Conservation (phyloP, 2,888 invertebrate genomes). For the Mythimna pallens region DNA sequence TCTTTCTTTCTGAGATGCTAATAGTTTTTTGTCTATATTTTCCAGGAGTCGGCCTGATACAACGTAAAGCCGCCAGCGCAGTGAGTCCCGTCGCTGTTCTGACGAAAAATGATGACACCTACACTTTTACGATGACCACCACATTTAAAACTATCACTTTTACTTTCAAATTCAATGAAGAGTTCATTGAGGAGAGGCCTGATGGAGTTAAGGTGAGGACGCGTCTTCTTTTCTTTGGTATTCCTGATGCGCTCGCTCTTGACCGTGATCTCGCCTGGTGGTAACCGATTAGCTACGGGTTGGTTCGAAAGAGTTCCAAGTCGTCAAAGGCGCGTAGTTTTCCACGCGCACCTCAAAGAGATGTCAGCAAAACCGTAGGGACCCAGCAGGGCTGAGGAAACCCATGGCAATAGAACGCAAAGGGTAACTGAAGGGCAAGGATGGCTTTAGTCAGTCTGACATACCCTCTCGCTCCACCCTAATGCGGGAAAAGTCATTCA, state of each 20-base stretch:
- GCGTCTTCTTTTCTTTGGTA: neutral
- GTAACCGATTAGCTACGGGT: too few species aligned
- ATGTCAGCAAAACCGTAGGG: too few species aligned
- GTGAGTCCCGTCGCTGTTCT: constrained; percentile 72
- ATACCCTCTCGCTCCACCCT: too few species aligned
- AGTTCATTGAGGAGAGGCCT: constrained; percentile 79
- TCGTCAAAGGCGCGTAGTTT: too few species aligned
- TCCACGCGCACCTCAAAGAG: too few species aligned
- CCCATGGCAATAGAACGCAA: too few species aligned
- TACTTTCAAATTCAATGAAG: constrained; percentile 77
- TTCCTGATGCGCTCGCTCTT: neutral
- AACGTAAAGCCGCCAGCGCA: constrained; percentile 77
- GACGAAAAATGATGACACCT: constrained; percentile 73
- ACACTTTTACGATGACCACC: constrained; percentile 75
- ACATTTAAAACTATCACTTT: constrained; percentile 71
- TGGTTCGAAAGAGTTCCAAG: too few species aligned
- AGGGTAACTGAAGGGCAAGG: too few species aligned
- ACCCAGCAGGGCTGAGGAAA: too few species aligned
- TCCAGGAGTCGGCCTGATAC: constrained; percentile 79
- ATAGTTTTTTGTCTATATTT: constrained; percentile 18
- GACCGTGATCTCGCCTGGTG: too few species aligned
- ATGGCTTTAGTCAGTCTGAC: too few species aligned
- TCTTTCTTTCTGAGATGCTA: neutral
- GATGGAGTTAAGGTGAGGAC: constrained; percentile 78
- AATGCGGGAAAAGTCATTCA: too few species aligned